These are phyloP conservation scores for Leptinotarsa peninsularis DNA, from an alignment of 2,888 invertebrate species.

Conservation along the genomic window DNA sequence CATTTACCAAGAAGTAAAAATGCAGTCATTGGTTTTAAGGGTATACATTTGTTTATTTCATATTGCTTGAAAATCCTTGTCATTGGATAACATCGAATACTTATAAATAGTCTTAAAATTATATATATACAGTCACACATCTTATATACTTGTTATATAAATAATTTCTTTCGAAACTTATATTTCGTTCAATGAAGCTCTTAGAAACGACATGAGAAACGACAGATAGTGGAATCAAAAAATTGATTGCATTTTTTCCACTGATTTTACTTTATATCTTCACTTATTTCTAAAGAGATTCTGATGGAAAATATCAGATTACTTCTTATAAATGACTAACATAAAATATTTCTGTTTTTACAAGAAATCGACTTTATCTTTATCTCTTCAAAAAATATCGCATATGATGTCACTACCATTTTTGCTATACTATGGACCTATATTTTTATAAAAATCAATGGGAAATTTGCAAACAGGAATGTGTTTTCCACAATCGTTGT, in stretches of 20 bases:
- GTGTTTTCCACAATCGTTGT: neutral
- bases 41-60: slow-evolving; percentile 65
- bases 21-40: slow-evolving; percentile 54
- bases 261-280: no score
- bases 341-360: no score
- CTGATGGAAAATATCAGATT: neutral
- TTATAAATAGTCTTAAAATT: slow-evolving; percentile 53
- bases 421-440: no score
- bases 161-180: slow-evolving; percentile 31
- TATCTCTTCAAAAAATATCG: neutral
- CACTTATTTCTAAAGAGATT: neutral
- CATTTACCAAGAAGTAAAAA: slow-evolving; percentile 48
- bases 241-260: neutral
- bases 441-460: neutral
- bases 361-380: neutral
- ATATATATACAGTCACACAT: slow-evolving; percentile 58
- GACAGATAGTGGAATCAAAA: neutral
- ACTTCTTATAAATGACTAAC: no score
- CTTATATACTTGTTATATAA: slow-evolving; percentile 49
- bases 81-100: slow-evolving; percentile 63
- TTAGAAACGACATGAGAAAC: slow-evolving; percentile 3
- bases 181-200: slow-evolving; percentile 21
- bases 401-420: no score
- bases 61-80: slow-evolving; percentile 60
- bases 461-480: neutral